Base-by-base conservation (phyloP, 35 echinoderm and acorn worm genomes). In the Apostichopus parvimensis region DNA sequence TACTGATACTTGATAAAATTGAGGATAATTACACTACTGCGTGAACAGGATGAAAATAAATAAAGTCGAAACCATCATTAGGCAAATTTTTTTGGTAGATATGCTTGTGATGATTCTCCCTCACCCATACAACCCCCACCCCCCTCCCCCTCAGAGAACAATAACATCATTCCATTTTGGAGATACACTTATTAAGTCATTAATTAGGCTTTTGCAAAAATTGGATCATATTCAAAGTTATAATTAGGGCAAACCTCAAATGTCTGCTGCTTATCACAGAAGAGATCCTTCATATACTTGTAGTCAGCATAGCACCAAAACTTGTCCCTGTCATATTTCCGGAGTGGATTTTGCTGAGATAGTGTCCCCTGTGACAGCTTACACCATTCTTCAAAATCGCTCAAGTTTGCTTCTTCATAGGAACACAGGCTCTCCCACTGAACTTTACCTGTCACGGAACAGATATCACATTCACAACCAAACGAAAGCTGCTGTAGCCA, bases 291-390 rank as follows among this genome's bases (percentile, higher is more conserved):
- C 94, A 98, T 98, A 64, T 98, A 89, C 73, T 98, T 95, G 79
- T 98, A 98, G 86, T 98, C 96, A 24, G 93, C 94, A 93, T 98
- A 98, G 70, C 96, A 98, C 96, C 96, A 98, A 73, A 86, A 92
- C 8, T 91, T 54, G 10, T 83, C 70, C 45, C 61, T 54, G 8
- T 68, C 57, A 54, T 92, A 95, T 71, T 92, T 80, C 75, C 91
- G 71, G 18, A 98, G 75, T 77, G 94, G 93, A 90, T 98, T 95
- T 21, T 53, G 17, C 66, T 90, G 70, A 13, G 78, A 6, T 23
- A 79, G 21, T 18, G 56, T 23, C 23, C 62, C 56, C 25, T 65
- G 11, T 54, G 84, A 25, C 6, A 24, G 64, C 5, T 53, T 8
- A 10, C 26, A 12, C 96, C 96, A 98, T 28, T 94, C 86, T 87